These are phyloP conservation scores for Leptodactylus fuscus DNA, from an alignment of 2,113 vertebrate species.

Conservation along the genomic window DNA sequence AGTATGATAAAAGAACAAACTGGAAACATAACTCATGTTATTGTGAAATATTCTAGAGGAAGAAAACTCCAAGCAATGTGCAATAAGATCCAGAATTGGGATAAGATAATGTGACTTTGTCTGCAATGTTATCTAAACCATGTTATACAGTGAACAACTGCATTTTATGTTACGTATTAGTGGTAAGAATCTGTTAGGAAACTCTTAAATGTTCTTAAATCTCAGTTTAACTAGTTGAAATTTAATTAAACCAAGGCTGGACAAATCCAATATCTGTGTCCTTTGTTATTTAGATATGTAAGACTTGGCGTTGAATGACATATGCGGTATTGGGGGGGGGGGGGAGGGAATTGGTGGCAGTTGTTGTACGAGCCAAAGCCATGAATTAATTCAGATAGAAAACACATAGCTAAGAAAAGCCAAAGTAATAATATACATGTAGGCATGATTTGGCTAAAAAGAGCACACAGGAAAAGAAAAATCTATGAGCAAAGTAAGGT, in stretches of 20 bases:
- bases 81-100: conserved; percentile 60
- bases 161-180: conserved; percentile 64
- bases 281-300: neutral
- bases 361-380: too few relatives aligned
- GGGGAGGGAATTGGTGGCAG: too few relatives aligned
- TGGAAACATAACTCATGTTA: conserved; percentile 49
- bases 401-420: too few relatives aligned
- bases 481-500: too few relatives aligned
- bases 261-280: conserved; percentile 42
- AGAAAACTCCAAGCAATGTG: conserved; percentile 59
- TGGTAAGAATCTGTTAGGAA: conserved; percentile 62
- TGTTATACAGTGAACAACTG: conserved; percentile 57
- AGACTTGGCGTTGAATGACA: too few relatives aligned
- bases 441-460: too few relatives aligned
- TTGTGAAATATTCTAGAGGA: conserved; percentile 57
- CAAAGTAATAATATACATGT: too few relatives aligned
- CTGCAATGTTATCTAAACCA: conserved; percentile 31
- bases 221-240: conserved; percentile 74
- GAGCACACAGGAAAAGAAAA: too few relatives aligned
- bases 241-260: conserved; percentile 72
- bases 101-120: conserved; percentile 35
- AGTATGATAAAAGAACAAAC: conserved; percentile 67
- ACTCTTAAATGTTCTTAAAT: conserved; percentile 71
- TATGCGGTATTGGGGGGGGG: too few relatives aligned
- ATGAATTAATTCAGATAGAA: too few relatives aligned